Evolutionary conservation across 2,888 invertebrate genomes (phyloP).

Genomic region (Standfussiana lucernea): DNA sequence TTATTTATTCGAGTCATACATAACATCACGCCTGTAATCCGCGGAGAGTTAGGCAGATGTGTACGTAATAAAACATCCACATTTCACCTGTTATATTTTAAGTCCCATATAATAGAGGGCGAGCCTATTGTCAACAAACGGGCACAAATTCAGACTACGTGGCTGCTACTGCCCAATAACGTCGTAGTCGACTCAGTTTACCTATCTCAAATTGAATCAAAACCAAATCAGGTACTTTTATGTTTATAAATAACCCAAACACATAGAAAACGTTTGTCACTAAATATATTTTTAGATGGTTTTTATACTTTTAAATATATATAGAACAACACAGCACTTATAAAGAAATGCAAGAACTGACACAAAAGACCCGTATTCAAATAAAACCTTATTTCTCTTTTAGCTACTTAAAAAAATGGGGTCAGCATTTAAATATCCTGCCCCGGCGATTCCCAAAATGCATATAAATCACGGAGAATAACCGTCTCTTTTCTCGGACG

Average conservation of each 20-base stretch:
- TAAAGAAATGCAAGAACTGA: constrained; percentile 24
- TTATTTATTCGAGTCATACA: background rate
- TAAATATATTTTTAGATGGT: background rate
- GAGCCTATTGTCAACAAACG: background rate
- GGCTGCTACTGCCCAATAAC: background rate
- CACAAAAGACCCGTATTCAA: constrained; percentile 49
- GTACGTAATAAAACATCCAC: too few species aligned
- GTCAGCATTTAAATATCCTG: constrained; percentile 77
- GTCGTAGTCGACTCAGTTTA: background rate
- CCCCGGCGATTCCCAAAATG: constrained; percentile 76
- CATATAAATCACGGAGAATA: constrained; percentile 80
- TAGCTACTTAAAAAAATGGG: constrained; percentile 72
- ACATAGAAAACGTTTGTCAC: background rate
- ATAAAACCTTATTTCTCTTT: constrained; percentile 69
- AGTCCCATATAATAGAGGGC: background rate
- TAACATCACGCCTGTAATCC: too few species aligned
- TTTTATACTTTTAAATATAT: background rate
- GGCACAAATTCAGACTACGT: background rate
- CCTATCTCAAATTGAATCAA: background rate
- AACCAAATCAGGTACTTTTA: background rate
- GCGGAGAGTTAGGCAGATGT: too few species aligned
- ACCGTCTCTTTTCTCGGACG: constrained; percentile 73
- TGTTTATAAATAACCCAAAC: background rate
- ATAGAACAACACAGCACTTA: constrained; percentile 11
- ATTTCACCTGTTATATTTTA: too few species aligned